phyloP scores from a whole-genome alignment of 2,888 invertebrate genomes.

The Tiphia femorata region DNA sequence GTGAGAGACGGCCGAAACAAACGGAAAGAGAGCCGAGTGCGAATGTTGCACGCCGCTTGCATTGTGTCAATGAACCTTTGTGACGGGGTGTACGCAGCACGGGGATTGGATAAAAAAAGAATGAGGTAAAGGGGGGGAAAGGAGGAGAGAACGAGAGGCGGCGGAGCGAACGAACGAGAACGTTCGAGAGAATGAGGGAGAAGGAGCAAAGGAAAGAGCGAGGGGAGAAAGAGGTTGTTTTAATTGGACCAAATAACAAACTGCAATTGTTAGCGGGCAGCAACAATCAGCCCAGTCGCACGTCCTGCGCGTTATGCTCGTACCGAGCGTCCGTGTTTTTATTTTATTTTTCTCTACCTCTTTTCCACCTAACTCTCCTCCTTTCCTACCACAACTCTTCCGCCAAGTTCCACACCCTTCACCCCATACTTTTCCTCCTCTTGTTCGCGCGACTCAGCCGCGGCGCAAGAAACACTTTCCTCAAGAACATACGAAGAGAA shows the following conservation, averaged over 20 bases:
- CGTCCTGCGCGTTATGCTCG: conserved; percentile 18
- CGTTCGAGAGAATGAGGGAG: conserved; percentile 11
- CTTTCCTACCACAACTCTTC: neutral
- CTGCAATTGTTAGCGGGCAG: conserved; percentile 40
- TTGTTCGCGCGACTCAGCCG: neutral
- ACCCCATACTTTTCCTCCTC: neutral
- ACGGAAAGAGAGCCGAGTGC: conserved; percentile 2
- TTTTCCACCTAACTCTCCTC: neutral
- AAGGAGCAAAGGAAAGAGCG: conserved; percentile 8
- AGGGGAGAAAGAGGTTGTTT: conserved; percentile 24
- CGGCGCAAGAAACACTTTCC: no score
- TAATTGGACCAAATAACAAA: conserved; percentile 51
- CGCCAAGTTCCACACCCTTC: neutral
- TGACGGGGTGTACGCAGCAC: conserved; percentile 2
- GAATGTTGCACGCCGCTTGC: conserved; percentile 33
- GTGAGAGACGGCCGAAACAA: conserved; percentile 5
- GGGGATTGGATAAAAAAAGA: conserved; percentile 4
- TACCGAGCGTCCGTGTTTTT: neutral
- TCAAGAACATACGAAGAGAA: no score
- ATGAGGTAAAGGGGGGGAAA: neutral
- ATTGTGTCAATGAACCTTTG: conserved; percentile 43
- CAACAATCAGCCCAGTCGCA: conserved; percentile 33
- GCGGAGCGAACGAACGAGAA: neutral
- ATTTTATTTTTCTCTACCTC: neutral
- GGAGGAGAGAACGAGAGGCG: neutral